A percentile compares a stretch with the other conserved stretches of the same genome.
Evolutionary conservation across 1,140 invertebrate species (phyloP).

Genomic region (Formica exsecta): DNA sequence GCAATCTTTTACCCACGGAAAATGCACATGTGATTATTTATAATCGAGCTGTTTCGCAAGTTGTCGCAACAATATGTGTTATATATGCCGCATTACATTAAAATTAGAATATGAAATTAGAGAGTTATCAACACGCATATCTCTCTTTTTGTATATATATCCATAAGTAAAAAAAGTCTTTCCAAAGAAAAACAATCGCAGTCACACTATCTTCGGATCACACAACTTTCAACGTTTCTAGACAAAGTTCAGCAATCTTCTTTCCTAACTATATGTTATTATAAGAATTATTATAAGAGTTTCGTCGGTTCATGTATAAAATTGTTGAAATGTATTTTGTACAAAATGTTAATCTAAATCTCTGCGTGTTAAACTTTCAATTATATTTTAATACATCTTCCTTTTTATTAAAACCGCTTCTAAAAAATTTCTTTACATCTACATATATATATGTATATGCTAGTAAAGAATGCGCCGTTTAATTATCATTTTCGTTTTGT

Average conservation of each 20-base stretch:
- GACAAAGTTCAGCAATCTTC: not conserved
- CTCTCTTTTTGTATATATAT: conserved; percentile 79
- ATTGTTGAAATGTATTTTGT: conserved; percentile 36
- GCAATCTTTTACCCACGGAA: not conserved
- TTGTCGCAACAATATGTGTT: conserved; percentile 24
- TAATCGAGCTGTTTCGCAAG: conserved; percentile 23
- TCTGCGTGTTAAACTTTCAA: not conserved
- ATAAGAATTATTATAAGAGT: not conserved
- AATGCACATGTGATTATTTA: conserved; percentile 39
- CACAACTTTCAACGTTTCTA: not conserved
- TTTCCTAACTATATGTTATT: not conserved
- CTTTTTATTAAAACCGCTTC: conserved; percentile 5
- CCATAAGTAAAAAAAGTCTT: conserved; percentile 45
- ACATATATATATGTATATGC: conserved; percentile 15
- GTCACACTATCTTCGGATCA: conserved; percentile 51
- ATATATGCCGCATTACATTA: conserved; percentile 63
- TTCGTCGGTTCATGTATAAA: conserved; percentile 18
- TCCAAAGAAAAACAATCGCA: conserved; percentile 6
- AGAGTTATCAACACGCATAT: conserved; percentile 82
- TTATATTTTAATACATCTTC: not conserved
- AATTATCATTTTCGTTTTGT: not conserved
- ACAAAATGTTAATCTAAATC: conserved; percentile 32
- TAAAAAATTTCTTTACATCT: conserved; percentile 31
- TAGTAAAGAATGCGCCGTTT: not conserved
- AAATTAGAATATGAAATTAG: conserved; percentile 82